A percentile compares a stretch with the other conserved stretches of the same genome.
Conservation (phyloP, 2,888 invertebrate genomes). For the Drosophila setosimentum region DNA sequence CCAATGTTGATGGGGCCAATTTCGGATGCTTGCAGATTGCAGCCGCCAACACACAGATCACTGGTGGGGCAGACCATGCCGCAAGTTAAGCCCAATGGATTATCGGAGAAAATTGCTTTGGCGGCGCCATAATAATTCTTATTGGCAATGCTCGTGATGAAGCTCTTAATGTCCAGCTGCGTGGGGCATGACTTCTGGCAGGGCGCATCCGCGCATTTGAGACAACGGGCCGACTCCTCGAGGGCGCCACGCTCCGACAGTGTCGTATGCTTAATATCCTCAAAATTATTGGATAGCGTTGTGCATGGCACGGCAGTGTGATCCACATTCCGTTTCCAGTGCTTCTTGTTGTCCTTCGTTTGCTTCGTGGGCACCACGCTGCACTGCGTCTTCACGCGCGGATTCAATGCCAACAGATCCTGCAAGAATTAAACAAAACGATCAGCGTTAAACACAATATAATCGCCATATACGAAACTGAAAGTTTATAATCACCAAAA, state of each 20-base stretch:
- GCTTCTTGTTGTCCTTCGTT: conserved; percentile 95
- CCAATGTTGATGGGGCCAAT: conserved; percentile 99
- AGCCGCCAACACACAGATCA: conserved; percentile 98
- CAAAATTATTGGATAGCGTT: conserved; percentile 94
- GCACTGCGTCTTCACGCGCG: conserved; percentile 91
- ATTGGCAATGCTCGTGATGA: conserved; percentile 98
- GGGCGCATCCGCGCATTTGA: conserved; percentile 98
- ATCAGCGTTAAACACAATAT: background rate
- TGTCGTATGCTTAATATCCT: conserved; percentile 98
- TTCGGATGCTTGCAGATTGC: conserved; percentile 97
- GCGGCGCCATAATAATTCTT: conserved; percentile 99
- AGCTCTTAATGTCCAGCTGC: conserved; percentile 97
- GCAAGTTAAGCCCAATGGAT: conserved; percentile 97
- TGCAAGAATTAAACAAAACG: conserved; percentile 81
- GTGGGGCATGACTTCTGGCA: conserved; percentile 99
- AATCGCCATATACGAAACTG: too few species aligned
- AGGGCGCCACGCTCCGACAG: conserved; percentile 97
- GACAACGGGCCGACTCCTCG: conserved; percentile 93
- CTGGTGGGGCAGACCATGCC: conserved; percentile 99
- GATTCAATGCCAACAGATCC: conserved; percentile 95
- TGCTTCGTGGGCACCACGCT: conserved; percentile 92
- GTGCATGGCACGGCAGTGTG: conserved; percentile 89
- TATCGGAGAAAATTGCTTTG: conserved; percentile 98
- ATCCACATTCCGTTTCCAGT: conserved; percentile 97
- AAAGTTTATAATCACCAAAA: too few species aligned